A percentile compares a stretch with the other conserved stretches of the same genome.
Conservation (phyloP, 2,113 vertebrate genomes). For the Muntiacus reevesi region DNA sequence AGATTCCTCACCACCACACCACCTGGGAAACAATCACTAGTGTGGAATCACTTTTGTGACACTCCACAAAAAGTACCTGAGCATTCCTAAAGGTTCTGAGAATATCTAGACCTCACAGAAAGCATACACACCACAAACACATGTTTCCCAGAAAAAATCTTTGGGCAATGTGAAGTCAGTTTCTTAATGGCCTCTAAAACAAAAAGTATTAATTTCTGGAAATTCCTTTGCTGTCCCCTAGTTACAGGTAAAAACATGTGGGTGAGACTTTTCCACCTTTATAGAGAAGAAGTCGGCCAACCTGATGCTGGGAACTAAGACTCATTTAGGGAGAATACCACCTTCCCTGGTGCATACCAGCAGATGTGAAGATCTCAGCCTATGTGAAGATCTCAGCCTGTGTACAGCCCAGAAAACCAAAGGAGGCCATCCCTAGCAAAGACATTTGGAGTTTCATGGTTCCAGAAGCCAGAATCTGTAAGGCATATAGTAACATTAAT, state of each 20-base stretch:
- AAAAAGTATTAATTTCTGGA: neutral
- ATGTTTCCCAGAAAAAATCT: neutral
- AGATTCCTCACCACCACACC: neutral
- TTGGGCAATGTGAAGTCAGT: neutral
- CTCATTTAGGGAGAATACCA: neutral
- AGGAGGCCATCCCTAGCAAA: conserved; percentile 54
- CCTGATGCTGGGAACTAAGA: neutral
- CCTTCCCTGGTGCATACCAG: conserved; percentile 75
- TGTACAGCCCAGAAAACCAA: conserved; percentile 60
- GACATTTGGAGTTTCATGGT: conserved; percentile 75
- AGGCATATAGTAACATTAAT: neutral
- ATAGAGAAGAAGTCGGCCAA: neutral
- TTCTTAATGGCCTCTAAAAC: neutral
- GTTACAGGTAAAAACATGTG: neutral
- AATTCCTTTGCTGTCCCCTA: neutral
- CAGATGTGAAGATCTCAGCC: conserved; percentile 90
- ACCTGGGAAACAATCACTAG: neutral
- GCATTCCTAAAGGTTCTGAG: neutral
- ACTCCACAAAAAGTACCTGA: neutral
- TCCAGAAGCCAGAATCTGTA: conserved; percentile 33
- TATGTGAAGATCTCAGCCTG: conserved; percentile 84
- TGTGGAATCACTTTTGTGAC: neutral
- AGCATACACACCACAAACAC: neutral
- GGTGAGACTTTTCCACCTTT: neutral
- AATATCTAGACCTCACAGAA: neutral